Percentiles rank a stretch among this genome's conserved stretches.
Evolutionary conservation across 2,888 invertebrate genomes (phyloP).

Genomic region (Caenorhabditis japonica): DNA sequence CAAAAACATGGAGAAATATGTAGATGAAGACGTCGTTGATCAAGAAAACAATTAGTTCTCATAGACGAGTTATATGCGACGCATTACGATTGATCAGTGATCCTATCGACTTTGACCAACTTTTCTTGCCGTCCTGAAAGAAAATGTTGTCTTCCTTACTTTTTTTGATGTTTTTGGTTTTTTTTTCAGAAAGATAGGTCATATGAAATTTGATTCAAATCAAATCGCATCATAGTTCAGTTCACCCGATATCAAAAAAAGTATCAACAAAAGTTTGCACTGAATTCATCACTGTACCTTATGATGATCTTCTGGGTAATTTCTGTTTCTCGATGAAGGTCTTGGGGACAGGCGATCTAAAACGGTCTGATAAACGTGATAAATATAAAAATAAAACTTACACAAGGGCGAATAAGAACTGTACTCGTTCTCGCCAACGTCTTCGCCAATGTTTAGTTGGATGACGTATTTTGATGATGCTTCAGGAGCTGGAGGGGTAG

Average conservation of each 20-base stretch:
- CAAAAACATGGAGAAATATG: not conserved
- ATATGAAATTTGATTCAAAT: too few species aligned
- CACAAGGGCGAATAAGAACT: conserved; percentile 49
- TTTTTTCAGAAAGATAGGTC: too few species aligned
- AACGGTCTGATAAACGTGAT: conserved; percentile 2
- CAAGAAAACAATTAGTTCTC: conserved; percentile 8
- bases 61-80: conserved; percentile 47
- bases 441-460: conserved; percentile 50
- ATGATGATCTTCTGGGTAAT: conserved; percentile 37
- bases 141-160: not conserved
- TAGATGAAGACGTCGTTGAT: not conserved
- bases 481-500: too few species aligned
- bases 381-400: conserved; percentile 6
- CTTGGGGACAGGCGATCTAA: conserved; percentile 40
- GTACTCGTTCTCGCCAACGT: conserved; percentile 40
- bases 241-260: too few species aligned
- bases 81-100: conserved; percentile 47
- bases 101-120: conserved; percentile 54
- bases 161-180: not conserved
- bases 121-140: conserved; percentile 41
- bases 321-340: conserved; percentile 31
- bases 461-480: conserved; percentile 47
- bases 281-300: conserved; percentile 9
- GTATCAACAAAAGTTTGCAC: not conserved
- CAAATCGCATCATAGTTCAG: too few species aligned